These are phyloP conservation scores for Thereva unica DNA, from an alignment of 2,888 invertebrate species.

Conservation along the genomic window DNA sequence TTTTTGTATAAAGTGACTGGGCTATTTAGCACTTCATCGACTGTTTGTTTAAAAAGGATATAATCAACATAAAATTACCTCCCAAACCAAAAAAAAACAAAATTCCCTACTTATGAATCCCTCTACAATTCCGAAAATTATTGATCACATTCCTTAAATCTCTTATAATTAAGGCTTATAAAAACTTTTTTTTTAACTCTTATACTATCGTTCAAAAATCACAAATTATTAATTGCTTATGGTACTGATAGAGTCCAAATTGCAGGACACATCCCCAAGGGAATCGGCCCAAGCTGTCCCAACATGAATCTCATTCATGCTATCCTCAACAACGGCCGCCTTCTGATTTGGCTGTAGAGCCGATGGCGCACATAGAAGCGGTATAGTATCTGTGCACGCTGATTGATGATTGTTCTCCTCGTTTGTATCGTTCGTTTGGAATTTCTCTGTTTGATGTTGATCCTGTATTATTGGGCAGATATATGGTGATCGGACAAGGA, in stretches of 20 bases:
- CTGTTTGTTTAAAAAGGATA: no score
- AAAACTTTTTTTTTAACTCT: constrained; percentile 26
- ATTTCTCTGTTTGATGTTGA: constrained; percentile 41
- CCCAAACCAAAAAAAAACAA: no score
- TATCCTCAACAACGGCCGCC: constrained; percentile 39
- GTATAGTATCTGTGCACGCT: constrained; percentile 43
- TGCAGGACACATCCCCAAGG: constrained; percentile 40
- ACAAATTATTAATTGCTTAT: constrained; percentile 44
- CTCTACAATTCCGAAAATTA: constrained; percentile 21
- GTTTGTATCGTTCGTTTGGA: constrained; percentile 36
- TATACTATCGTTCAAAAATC: constrained; percentile 23
- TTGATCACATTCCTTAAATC: constrained; percentile 23
- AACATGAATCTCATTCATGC: constrained; percentile 38
- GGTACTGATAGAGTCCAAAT: constrained; percentile 45
- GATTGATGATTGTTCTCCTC: constrained; percentile 39
- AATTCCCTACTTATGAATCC: no score
- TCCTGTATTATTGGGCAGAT: constrained; percentile 42
- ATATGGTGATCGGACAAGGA: constrained; percentile 40
- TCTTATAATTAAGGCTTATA: constrained; percentile 25
- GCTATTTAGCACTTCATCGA: no score
- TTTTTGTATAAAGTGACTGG: no score
- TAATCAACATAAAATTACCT: no score
- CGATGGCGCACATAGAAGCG: constrained; percentile 42
- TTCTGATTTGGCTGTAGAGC: constrained; percentile 28
- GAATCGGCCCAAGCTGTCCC: constrained; percentile 38